phyloP scores from a whole-genome alignment of 1,140 invertebrate genomes.

The Drosophila nebulosa region DNA sequence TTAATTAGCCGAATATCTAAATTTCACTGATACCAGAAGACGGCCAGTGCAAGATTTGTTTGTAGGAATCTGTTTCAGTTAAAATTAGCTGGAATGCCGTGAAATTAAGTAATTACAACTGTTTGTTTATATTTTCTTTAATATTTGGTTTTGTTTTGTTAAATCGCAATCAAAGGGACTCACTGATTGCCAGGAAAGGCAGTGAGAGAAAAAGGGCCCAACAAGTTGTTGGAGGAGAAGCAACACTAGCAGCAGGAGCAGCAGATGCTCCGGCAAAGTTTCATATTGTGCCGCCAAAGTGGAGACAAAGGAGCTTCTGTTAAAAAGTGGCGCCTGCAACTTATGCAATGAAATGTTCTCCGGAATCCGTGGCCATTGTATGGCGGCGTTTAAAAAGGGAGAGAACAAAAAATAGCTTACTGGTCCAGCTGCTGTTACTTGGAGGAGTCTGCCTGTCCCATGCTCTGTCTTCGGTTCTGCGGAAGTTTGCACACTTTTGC shows the following conservation, averaged over 20 bases:
- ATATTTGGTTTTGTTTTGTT: neutral
- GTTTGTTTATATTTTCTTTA: neutral
- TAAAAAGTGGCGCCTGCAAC: constrained; percentile 22
- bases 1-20: no score
- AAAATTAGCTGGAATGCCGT: no score
- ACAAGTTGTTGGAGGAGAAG: neutral
- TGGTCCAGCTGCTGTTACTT: neutral
- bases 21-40: no score
- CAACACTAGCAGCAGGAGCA: neutral
- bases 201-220: neutral
- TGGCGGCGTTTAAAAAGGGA: constrained; percentile 29
- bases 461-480: constrained; percentile 26
- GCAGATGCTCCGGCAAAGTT: neutral
- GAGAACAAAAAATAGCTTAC: neutral
- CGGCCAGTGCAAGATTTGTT: no score
- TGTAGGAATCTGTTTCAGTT: no score
- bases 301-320: neutral
- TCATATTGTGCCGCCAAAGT: neutral
- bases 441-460: neutral
- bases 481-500: constrained; percentile 61
- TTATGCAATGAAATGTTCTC: constrained; percentile 57
- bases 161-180: neutral
- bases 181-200: neutral
- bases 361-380: constrained; percentile 32
- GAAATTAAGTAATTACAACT: no score